Evolutionary conservation across 1,140 invertebrate species (phyloP).

Genomic region (Microplitis mediator): DNA sequence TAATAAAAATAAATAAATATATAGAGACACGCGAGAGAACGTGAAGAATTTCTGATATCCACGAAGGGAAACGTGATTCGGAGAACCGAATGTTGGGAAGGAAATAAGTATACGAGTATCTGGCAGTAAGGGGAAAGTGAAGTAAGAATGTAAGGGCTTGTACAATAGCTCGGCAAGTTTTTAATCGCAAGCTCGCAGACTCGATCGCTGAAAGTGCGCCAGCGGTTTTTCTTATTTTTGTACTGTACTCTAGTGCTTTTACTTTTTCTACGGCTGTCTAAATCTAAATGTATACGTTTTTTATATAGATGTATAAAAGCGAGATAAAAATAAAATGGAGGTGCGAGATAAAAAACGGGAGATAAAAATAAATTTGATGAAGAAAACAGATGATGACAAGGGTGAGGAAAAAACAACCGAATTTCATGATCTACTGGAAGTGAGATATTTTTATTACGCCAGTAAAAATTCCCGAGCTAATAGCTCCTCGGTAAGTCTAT

Average conservation of each 20-base stretch:
- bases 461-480: conserved; percentile 57
- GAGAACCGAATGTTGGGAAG: background rate
- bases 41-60: conserved; percentile 11
- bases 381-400: conserved; percentile 4
- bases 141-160: background rate
- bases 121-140: background rate
- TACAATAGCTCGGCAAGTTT: conserved; percentile 6
- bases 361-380: conserved; percentile 9
- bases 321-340: background rate
- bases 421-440: conserved; percentile 37
- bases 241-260: background rate
- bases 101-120: no score
- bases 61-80: conserved; percentile 14
- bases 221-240: background rate
- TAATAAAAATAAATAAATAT: conserved; percentile 26
- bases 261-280: background rate
- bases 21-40: conserved; percentile 24
- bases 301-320: background rate
- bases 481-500: conserved; percentile 35
- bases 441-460: conserved; percentile 51
- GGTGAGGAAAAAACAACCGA: conserved; percentile 14
- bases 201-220: background rate
- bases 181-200: conserved; percentile 14
- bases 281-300: background rate
- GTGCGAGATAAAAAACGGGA: conserved; percentile 5